A percentile compares a stretch with the other conserved stretches of the same genome.
These are phyloP conservation scores for Apistogramma diplotaenia DNA, from an alignment of 2,113 vertebrate species.

Conservation along the genomic window DNA sequence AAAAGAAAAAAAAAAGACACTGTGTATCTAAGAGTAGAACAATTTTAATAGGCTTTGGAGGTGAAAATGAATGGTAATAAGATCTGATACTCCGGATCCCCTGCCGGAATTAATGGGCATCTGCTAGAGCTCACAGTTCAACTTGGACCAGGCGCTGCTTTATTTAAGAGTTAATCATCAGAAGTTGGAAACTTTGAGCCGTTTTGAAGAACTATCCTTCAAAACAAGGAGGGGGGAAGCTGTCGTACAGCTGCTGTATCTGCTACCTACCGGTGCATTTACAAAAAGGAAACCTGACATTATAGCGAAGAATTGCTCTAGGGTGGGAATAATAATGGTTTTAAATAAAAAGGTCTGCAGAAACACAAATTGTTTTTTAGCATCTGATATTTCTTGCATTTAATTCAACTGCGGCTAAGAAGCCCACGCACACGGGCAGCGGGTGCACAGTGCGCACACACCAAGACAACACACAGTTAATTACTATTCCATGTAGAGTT, in stretches of 20 bases:
- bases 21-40: constrained; percentile 31
- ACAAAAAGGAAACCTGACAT: constrained; percentile 14
- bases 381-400: constrained; percentile 7
- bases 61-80: constrained; percentile 57
- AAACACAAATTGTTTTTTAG: constrained; percentile 43
- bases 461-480: constrained; percentile 52
- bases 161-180: constrained; percentile 49
- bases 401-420: background rate
- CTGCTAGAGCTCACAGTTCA: constrained; percentile 46
- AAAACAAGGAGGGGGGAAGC: background rate
- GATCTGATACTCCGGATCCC: constrained; percentile 40
- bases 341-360: background rate
- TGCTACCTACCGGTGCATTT: background rate
- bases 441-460: background rate
- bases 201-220: background rate
- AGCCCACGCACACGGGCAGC: background rate
- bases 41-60: constrained; percentile 57
- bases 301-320: background rate
- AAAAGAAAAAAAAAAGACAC: background rate
- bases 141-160: constrained; percentile 33
- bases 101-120: constrained; percentile 57
- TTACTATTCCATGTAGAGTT: constrained; percentile 51
- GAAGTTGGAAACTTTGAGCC: constrained; percentile 32
- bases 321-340: background rate
- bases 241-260: background rate